phyloP scores from a whole-genome alignment of 2,797 vertebrate genomes.

The Molossus alvarezi region DNA sequence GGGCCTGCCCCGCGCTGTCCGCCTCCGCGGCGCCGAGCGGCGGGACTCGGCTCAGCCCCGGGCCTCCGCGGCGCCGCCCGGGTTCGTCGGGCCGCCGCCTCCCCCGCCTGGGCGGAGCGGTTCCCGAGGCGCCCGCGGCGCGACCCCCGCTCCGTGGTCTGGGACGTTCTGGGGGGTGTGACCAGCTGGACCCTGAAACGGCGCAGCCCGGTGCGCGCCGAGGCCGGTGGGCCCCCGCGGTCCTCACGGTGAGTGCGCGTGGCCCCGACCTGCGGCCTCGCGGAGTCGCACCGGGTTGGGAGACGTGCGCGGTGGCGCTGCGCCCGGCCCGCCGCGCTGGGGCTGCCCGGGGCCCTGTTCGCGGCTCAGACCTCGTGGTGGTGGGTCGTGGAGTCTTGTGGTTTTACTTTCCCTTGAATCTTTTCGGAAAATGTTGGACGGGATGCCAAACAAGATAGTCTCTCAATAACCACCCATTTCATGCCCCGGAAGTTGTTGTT shows the following conservation, averaged over 20 bases:
- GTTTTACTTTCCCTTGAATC: not conserved
- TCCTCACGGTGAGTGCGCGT: too few species aligned
- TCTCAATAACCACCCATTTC: not conserved
- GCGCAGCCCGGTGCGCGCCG: too few species aligned
- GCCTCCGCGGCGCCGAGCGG: not conserved
- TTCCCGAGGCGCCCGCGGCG: not conserved
- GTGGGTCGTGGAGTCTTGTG: not conserved
- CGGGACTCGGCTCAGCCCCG: not conserved
- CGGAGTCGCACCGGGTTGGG: too few species aligned
- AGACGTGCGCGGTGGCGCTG: too few species aligned
- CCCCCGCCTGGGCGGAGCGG: not conserved
- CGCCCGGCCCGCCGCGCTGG: too few species aligned
- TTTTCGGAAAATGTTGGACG: constrained; percentile 55
- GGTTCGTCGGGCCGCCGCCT: not conserved
- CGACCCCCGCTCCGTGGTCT: not conserved
- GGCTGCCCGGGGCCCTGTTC: not conserved
- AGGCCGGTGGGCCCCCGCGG: too few species aligned
- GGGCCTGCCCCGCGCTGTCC: not conserved
- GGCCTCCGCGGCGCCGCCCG: not conserved
- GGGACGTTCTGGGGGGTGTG: not conserved
- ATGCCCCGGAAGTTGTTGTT: not conserved
- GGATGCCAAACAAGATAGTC: not conserved
- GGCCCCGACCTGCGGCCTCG: too few species aligned
- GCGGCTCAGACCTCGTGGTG: not conserved
- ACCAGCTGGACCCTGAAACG: too few species aligned